Evolutionary conservation across 2,113 vertebrate species (phyloP), one percentile per base, ranked within the genome.

Genomic region (Cheilinus undulatus): DNA sequence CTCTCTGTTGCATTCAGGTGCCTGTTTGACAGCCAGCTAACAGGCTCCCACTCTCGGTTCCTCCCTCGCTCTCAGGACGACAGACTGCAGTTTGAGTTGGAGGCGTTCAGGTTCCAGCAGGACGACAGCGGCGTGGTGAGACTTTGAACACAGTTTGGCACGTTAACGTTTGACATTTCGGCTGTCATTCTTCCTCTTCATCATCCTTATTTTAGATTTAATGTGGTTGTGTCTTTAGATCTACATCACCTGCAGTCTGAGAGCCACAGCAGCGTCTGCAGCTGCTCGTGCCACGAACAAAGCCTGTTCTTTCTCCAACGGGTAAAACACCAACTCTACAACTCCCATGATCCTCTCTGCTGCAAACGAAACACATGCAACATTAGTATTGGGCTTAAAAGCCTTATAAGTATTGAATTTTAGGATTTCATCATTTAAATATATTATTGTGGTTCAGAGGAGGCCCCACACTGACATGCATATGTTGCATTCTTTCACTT

Each of bases 81-180:
- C 63, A 70, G 9, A 3, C 50, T 92, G 5, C 80, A 48, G 45
- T 89, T 92, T 69, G 59, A 90, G 65, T 3, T 92, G 20, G 87
- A 92, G 72, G 84, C 83, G 0, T 92, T 92, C 57, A 76, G 30
- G 76, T 92, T 92, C 62, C 77, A 87, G 62, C 76, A 86, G 4
- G 69, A 84, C 7, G 0, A 38, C 32, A 34, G 26, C 2, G 82
- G 80, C 13, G 10, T 67, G 80, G 87, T 87, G 67, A 79, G 82
- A 49, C 14, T 8, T 46, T 23, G 2, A 14, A 36, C 27, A 5
- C 27, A 15, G 13, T 36, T 17, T 17, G 26, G 17, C 12, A 26
- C 11, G 14, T 20, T 14, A 17, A 62, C 4, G 19, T 5, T 43
- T 43, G 5, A 43, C 40, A 36, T 36, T 36, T 36, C 34, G 3